These are phyloP conservation scores for Epistrophella euchroma DNA, from an alignment of 2,888 invertebrate genomes.

Conservation along the genomic window DNA sequence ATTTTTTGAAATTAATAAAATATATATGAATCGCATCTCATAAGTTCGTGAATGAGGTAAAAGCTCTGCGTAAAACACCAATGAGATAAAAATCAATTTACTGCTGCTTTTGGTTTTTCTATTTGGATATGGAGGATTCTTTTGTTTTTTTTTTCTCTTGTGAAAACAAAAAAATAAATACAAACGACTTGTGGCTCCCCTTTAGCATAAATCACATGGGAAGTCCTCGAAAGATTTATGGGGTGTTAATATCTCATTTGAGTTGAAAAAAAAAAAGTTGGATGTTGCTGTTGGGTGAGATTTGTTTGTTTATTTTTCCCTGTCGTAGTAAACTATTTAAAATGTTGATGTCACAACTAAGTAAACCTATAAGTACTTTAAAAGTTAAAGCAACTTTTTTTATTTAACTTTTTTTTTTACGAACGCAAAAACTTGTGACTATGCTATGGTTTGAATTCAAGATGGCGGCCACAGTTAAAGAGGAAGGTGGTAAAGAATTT, in stretches of 20 bases:
- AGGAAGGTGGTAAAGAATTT: too few species aligned
- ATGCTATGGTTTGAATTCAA: too few species aligned
- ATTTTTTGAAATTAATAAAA: conserved; percentile 73
- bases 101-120: conserved; percentile 35
- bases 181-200: conserved; percentile 55
- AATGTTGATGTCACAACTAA: not conserved
- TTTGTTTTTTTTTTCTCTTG: conserved; percentile 57
- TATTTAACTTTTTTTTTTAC: not conserved
- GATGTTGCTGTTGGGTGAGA: conserved; percentile 1
- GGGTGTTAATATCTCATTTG: conserved; percentile 76
- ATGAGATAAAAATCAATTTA: conserved; percentile 74
- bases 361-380: not conserved
- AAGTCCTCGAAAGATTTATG: conserved; percentile 72
- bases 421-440: not conserved
- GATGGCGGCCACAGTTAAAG: too few species aligned
- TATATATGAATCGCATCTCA: conserved; percentile 30
- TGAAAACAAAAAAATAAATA: conserved; percentile 12
- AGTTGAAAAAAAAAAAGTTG: conserved; percentile 60
- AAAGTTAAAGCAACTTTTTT: not conserved
- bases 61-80: conserved; percentile 30
- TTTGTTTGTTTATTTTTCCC: conserved; percentile 5
- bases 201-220: conserved; percentile 73
- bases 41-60: not conserved
- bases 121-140: conserved; percentile 25
- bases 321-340: conserved; percentile 33